Percentiles rank a stretch among this genome's conserved stretches.
Conservation (phyloP, 2,888 invertebrate species). For the Altica lythri region DNA sequence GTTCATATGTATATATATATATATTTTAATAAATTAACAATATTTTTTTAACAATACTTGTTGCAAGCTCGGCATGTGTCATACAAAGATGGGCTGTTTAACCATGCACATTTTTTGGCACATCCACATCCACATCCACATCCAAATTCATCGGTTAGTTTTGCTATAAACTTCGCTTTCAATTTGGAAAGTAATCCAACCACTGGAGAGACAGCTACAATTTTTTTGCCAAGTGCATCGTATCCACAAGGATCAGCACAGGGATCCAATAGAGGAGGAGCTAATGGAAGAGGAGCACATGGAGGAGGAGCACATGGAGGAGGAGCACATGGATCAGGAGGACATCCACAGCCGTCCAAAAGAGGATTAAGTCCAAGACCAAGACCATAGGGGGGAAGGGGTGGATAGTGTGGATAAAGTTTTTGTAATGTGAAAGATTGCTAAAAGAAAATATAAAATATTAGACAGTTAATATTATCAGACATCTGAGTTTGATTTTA, state of each 20-base stretch:
- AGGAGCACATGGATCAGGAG: background rate
- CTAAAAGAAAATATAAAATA: background rate
- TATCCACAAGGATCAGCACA: background rate
- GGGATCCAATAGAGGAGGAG: too few species aligned
- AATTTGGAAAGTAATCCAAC: conserved; percentile 19
- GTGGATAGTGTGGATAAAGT: background rate
- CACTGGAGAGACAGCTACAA: conserved; percentile 8
- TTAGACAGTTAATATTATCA: too few species aligned
- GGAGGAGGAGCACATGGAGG: background rate
- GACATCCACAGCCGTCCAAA: conserved; percentile 2
- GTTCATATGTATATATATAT: too few species aligned
- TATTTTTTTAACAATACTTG: conserved; percentile 2
- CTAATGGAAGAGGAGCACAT: too few species aligned
- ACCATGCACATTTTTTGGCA: conserved; percentile 14
- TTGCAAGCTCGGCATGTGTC: background rate
- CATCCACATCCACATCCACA: background rate
- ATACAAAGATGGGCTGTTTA: conserved; percentile 1
- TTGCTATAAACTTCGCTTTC: conserved; percentile 13
- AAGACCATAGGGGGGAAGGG: too few species aligned
- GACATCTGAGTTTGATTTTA: too few species aligned
- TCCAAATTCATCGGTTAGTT: conserved; percentile 5
- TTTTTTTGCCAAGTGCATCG: background rate
- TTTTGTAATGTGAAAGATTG: background rate
- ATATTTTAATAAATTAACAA: too few species aligned
- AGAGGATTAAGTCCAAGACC: too few species aligned